Evolutionary conservation across 2,888 invertebrate genomes (phyloP).

Genomic region (Periphyllus acericola): DNA sequence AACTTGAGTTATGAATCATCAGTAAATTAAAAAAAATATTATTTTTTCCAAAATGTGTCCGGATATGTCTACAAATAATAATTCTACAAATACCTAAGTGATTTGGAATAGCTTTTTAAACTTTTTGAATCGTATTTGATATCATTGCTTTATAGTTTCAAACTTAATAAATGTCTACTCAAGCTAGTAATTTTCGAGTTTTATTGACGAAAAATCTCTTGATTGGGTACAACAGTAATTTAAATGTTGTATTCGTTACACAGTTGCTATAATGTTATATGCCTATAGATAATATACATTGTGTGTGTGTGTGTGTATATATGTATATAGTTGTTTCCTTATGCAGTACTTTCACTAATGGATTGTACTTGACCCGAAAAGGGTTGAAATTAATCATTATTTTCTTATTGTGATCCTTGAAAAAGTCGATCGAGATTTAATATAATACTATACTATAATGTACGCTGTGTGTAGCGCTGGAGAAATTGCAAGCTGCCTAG

Average conservation of each 20-base stretch:
- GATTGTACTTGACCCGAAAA: constrained; percentile 53
- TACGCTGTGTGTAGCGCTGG: background rate
- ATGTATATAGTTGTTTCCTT: background rate
- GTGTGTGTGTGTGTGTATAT: background rate
- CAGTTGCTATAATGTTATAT: background rate
- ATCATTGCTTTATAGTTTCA: background rate
- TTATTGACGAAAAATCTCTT: background rate
- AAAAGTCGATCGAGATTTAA: constrained; percentile 11
- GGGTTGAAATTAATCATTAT: constrained; percentile 39
- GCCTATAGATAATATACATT: background rate
- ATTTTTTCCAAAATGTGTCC: background rate
- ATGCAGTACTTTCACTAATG: constrained; percentile 27
- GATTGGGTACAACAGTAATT: background rate
- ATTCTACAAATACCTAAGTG: background rate
- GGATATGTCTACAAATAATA: background rate
- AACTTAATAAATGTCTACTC: too few species aligned
- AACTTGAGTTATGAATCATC: background rate
- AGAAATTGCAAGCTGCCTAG: constrained; percentile 26
- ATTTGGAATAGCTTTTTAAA: background rate
- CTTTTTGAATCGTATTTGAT: background rate
- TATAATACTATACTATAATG: background rate
- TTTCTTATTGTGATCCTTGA: constrained; percentile 32
- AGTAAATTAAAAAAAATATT: background rate
- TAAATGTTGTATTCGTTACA: background rate
- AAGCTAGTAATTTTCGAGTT: too few species aligned